phyloP scores from a whole-genome alignment of 2,888 invertebrate species.

The Seira sanloemensis region DNA sequence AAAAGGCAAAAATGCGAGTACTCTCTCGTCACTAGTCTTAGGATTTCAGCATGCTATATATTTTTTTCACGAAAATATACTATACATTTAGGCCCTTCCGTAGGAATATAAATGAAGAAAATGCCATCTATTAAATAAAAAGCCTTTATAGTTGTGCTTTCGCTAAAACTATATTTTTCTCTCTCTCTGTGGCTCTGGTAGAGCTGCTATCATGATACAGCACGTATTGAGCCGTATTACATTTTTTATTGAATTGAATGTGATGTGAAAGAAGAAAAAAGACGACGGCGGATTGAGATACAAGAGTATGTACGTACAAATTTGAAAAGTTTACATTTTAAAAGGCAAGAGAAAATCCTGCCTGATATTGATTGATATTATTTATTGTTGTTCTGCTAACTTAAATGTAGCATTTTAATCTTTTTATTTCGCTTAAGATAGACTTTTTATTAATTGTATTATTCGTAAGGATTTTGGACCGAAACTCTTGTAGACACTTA shows the following conservation, averaged over 20 bases:
- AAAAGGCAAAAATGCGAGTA: neutral
- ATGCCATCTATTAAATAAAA: constrained; percentile 1
- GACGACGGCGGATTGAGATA: neutral
- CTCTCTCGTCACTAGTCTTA: neutral
- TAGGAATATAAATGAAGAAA: neutral
- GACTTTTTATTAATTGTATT: neutral
- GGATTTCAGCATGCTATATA: neutral
- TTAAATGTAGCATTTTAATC: neutral
- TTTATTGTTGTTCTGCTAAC: neutral
- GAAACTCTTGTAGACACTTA: neutral
- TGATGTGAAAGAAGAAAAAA: neutral
- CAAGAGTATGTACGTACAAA: neutral
- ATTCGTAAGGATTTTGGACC: neutral
- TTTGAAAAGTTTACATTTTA: neutral
- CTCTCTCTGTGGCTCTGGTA: neutral
- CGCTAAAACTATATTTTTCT: neutral
- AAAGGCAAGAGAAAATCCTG: neutral
- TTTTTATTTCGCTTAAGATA: neutral
- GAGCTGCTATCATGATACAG: neutral
- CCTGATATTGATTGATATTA: neutral
- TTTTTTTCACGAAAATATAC: too few species aligned
- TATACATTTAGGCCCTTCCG: too few species aligned
- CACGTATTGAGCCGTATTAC: neutral
- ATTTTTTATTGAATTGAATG: neutral
- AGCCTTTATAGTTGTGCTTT: neutral